Evolutionary conservation across 2,797 vertebrate genomes (phyloP).

Genomic region (Taenioides sp.): DNA sequence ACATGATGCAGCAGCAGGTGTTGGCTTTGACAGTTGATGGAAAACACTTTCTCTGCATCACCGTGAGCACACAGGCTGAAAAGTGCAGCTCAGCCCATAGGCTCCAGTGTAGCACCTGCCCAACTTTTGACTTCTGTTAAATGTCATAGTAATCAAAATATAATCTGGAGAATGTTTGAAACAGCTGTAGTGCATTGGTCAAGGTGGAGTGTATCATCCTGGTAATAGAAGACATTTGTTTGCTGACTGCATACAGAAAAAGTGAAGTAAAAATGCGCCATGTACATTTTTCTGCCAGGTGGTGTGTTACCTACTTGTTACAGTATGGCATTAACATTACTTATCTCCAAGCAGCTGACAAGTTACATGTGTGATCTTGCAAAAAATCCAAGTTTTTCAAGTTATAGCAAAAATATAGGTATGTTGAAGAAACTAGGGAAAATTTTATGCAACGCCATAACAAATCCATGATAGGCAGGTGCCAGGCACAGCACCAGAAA

Average conservation of each 20-base stretch:
- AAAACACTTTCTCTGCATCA: slow-evolving; percentile 41
- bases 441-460: no score
- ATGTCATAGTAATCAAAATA: slow-evolving; percentile 40
- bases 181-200: slow-evolving; percentile 12
- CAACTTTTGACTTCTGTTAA: slow-evolving; percentile 40
- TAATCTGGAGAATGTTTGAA: slow-evolving; percentile 24
- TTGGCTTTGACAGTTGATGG: slow-evolving; percentile 42
- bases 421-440: no score
- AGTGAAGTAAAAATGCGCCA: not conserved
- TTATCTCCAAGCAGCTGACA: no score
- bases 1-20: slow-evolving; percentile 28
- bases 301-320: not conserved
- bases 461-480: no score
- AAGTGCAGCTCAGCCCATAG: slow-evolving; percentile 22
- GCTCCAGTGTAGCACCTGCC: slow-evolving; percentile 25
- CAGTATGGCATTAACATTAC: no score
- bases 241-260: not conserved
- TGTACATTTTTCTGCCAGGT: not conserved
- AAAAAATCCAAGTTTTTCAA: no score
- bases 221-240: not conserved
- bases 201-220: not conserved
- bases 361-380: no score
- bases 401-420: no score
- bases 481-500: no score
- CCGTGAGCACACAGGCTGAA: slow-evolving; percentile 27